Evolutionary conservation across 2,888 invertebrate genomes (phyloP).

Genomic region (Hirudinaria manillensis): DNA sequence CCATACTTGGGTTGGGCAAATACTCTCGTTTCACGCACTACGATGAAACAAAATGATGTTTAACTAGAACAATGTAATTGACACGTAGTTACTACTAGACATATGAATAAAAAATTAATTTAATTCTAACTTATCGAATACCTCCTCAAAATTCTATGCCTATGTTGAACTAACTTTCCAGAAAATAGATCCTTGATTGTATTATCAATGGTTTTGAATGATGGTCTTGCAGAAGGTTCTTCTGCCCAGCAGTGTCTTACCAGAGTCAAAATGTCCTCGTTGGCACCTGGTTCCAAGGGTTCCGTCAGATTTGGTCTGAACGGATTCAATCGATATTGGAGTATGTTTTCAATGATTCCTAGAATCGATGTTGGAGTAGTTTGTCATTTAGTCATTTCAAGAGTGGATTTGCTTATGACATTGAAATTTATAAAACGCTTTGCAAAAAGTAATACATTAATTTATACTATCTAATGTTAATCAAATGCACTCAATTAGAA

Average conservation of each 20-base stretch:
- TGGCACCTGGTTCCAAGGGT: not conserved
- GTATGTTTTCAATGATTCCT: not conserved
- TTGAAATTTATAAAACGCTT: not conserved
- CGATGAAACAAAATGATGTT: no score
- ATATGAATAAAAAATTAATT: no score
- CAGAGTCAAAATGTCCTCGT: not conserved
- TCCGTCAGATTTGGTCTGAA: not conserved
- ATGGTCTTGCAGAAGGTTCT: conserved; percentile 12
- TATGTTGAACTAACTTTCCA: not conserved
- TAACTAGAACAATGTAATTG: no score
- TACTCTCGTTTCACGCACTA: no score
- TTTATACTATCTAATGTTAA: not conserved
- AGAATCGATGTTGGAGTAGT: no score
- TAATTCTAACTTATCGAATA: not conserved
- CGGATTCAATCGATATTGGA: not conserved
- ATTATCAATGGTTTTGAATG: conserved; percentile 12
- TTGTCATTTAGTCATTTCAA: no score
- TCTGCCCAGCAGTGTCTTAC: conserved; percentile 19
- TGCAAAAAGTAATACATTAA: not conserved
- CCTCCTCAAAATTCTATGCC: not conserved
- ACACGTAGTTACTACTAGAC: no score
- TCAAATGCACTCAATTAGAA: not conserved
- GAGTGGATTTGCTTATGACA: not conserved
- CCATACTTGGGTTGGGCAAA: no score
- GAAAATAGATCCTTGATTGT: not conserved